Base-by-base conservation (phyloP, 2,888 invertebrate genomes). In the Aphodius granarius region DNA sequence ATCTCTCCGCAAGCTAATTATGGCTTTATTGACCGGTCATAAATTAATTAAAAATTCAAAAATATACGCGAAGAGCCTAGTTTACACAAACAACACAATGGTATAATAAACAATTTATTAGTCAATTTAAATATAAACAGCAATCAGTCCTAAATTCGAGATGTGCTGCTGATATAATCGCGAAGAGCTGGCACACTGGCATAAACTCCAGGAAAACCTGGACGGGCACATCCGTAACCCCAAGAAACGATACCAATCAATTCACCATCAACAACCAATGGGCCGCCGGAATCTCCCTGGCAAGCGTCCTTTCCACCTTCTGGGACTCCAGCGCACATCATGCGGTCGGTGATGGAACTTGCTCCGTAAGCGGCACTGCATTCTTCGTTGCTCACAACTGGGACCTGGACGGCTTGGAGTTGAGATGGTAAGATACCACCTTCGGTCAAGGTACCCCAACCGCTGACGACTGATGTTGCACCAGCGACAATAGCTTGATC, bases 261-360 rank as follows among this genome's bases (percentile, higher is more conserved):
- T 21, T 77, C 74, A 15, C 79, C 79, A 23, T 79, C 74, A 5
- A 81, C 75, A 6, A 81, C 79, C 68, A 83, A 74, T 21, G 84
- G 84, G n/a, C 84, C 84, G 15, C 84, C 84, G 63, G 83, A 83
- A 75, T 84, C 77, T n/a, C 83, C 84, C 77, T 82, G 81, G 79
- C 83, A 83, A 17, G 83, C 76, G 74, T 81, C 82, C 65, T 80
- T 80, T 19, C 83, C 83, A 3, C 82, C 82, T 15, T 77, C 73
- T 5, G 74, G 21, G 18, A 76, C 20, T 6, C 81, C 82, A 21
- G 81, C 82, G 77, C 83, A 83, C 70, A 82, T 76, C 81, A 82
- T 82, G 5, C 80, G 76, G 19, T 79, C 78, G 63, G 80, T 79
- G 73, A 82, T 78, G 9, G 75, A 65, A 19, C 72, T 22, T 0